Evolutionary conservation across 2,113 vertebrate species (phyloP), one percentile per base, ranked within the genome.

Genomic region (Equus quagga): DNA sequence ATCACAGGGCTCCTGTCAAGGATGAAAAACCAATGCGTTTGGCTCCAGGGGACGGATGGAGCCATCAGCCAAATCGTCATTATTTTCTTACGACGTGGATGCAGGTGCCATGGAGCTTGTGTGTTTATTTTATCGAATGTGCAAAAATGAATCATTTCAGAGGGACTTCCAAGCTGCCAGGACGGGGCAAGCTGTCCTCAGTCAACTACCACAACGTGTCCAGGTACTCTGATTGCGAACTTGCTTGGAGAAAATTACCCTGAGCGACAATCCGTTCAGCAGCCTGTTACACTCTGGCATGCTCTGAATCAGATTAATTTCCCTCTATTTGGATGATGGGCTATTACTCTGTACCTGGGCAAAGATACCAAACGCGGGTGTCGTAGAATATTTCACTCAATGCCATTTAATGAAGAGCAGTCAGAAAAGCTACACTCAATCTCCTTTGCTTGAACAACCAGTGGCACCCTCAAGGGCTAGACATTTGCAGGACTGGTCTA

Each of bases 121-220:
- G 56, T 90, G 54, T 91, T 96, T 94, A 58, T 93, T 95, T 97
- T 67, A 87, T 56, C 92, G 65, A 72, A 96, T 69, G 79, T 65
- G 15, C 24, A 26, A 31, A 92, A 58, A 56, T 17, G 6, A 82
- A 73, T 87, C 58, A 64, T 58, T 88, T 88, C 56, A 87, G 54
- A 93, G 78, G 70, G 94, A 56, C 21, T 44, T 60, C 49, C 64
- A 86, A 70, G 79, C 54, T 94, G 26, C 92, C 78, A 70, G 91
- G 79, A 76, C 89, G 93, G 93, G 76, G 65, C 80, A 96, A 19
- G 81, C 89, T 96, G 96, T 92, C 72, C 96, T 41, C 41, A 90
- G 7, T 86, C 89, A 62, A 33, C 89, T 46, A 92, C n/a, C n/a
- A 70, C 26, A 15, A 56, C 13, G 31, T 15, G 54, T n/a, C 54